Evolutionary conservation across 1,140 invertebrate genomes (phyloP).

Genomic region (Mya arenaria): DNA sequence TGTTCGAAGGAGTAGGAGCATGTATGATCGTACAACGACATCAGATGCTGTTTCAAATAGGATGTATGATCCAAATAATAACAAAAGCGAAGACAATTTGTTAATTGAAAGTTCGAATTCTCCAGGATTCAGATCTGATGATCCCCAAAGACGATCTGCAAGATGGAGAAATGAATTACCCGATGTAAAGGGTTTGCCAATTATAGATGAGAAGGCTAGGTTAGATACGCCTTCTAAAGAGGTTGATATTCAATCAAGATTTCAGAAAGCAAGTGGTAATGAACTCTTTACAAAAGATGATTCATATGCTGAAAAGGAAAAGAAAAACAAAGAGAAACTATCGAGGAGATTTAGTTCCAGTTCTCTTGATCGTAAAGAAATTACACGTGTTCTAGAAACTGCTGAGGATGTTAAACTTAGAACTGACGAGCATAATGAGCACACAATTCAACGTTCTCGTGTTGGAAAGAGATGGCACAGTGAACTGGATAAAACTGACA

Average conservation of each 20-base stretch:
- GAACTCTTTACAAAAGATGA: constrained; percentile 34
- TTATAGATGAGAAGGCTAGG: constrained; percentile 68
- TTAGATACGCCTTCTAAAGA: constrained; percentile 59
- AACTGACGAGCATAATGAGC: constrained; percentile 55
- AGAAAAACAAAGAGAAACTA: constrained; percentile 61
- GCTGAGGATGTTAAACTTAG: constrained; percentile 49
- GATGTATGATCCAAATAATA: constrained; percentile 35
- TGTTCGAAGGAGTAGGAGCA: constrained; percentile 66
- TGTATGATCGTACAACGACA: constrained; percentile 61
- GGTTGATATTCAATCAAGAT: constrained; percentile 34
- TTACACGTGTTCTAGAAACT: constrained; percentile 62
- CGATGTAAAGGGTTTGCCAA: constrained; percentile 59
- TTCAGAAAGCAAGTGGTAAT: constrained; percentile 12
- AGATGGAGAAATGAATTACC: constrained; percentile 64
- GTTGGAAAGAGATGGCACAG: constrained; percentile 68
- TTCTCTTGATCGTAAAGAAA: constrained; percentile 63
- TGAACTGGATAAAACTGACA: constrained; percentile 71
- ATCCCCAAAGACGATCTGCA: constrained; percentile 11
- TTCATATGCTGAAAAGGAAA: constrained; percentile 30
- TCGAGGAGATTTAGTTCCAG: constrained; percentile 65
- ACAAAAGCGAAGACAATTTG: constrained; percentile 54
- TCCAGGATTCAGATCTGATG: constrained; percentile 12
- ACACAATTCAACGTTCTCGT: constrained; percentile 67
- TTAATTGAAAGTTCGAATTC: constrained; percentile 15
- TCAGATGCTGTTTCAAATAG: constrained; percentile 17